A percentile compares a stretch with the other conserved stretches of the same genome.
Evolutionary conservation across 2,113 vertebrate genomes (phyloP).

Genomic region (Okapia johnstoni): DNA sequence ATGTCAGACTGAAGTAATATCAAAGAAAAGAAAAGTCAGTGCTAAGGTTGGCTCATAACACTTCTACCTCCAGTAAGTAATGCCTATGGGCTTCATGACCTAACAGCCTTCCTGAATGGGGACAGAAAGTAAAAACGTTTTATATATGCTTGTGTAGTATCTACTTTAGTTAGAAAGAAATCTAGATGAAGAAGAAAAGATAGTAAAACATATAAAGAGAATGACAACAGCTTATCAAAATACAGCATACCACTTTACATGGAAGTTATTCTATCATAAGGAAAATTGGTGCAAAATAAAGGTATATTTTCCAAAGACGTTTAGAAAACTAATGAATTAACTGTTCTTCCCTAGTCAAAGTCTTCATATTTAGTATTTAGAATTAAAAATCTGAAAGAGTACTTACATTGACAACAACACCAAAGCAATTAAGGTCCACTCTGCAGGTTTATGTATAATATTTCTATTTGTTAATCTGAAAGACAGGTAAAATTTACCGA

Average conservation of each 20-base stretch:
- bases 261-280: not conserved
- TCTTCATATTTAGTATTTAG: not conserved
- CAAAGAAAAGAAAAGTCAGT: constrained; percentile 81
- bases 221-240: constrained; percentile 27
- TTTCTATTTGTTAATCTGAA: constrained; percentile 86
- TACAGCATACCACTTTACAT: not conserved
- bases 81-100: constrained; percentile 81
- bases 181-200: not conserved
- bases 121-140: too few relatives aligned
- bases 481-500: constrained; percentile 59
- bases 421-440: constrained; percentile 85
- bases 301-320: not conserved
- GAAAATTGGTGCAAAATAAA: constrained; percentile 3
- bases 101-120: too few relatives aligned
- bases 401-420: constrained; percentile 86
- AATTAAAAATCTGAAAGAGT: constrained; percentile 54
- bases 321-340: constrained; percentile 10
- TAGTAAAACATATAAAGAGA: not conserved
- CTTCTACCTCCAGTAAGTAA: constrained; percentile 77
- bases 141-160: not conserved
- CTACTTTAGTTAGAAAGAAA: constrained; percentile 17
- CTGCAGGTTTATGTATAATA: constrained; percentile 84
- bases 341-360: not conserved
- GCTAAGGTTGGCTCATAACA: constrained; percentile 70
- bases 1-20: constrained; percentile 92